Evolutionary conservation across 2,888 invertebrate genomes (phyloP).

Genomic region (Exocentrus adspersus): DNA sequence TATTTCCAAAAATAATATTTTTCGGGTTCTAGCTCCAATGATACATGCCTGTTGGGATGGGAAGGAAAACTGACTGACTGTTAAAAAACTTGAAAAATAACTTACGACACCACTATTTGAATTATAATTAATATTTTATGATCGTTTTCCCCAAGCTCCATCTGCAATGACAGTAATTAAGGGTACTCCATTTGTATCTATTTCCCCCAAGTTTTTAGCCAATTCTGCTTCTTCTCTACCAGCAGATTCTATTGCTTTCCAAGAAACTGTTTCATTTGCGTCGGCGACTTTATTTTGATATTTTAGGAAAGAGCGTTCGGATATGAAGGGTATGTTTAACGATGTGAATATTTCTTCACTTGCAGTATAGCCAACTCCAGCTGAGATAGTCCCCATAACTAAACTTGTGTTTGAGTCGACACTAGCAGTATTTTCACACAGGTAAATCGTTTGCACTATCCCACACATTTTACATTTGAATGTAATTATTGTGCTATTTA

Average conservation of each 20-base stretch:
- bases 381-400: conserved; percentile 5
- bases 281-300: neutral
- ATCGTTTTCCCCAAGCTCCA: conserved; percentile 49
- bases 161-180: conserved; percentile 49
- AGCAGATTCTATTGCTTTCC: conserved; percentile 9
- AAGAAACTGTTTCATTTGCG: neutral
- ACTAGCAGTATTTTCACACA: neutral
- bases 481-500: neutral
- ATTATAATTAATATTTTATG: conserved; percentile 44
- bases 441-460: neutral
- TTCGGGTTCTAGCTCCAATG: conserved; percentile 42
- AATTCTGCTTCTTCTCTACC: conserved; percentile 40
- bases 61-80: too few species aligned
- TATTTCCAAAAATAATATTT: conserved; percentile 50
- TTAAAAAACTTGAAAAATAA: neutral
- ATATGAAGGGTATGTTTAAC: conserved; percentile 21
- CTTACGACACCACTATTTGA: conserved; percentile 49
- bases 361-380: conserved; percentile 24
- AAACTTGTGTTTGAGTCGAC: conserved; percentile 8
- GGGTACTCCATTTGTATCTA: conserved; percentile 69
- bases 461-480: neutral
- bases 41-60: conserved; percentile 37
- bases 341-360: conserved; percentile 5
- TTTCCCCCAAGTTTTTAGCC: conserved; percentile 40
- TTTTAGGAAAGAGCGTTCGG: conserved; percentile 6